A percentile compares a stretch with the other conserved stretches of the same genome.
These are phyloP conservation scores for Brachymystax lenok DNA, from an alignment of 2,797 vertebrate genomes.

Conservation along the genomic window DNA sequence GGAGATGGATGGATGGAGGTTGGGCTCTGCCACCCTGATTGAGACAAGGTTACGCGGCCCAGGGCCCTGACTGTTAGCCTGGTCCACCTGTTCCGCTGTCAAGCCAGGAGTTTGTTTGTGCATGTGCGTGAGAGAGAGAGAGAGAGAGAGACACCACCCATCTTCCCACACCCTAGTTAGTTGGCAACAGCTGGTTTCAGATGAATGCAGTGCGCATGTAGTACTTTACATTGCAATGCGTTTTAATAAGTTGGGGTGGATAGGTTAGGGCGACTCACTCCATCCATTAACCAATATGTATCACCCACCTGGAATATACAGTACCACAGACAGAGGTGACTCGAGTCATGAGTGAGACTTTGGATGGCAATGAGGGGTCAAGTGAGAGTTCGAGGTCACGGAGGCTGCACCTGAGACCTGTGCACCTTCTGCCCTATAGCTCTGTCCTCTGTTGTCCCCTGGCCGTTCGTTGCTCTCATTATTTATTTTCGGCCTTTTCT, in stretches of 20 bases:
- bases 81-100: no score
- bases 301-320: no score
- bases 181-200: no score
- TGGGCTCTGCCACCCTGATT: background rate
- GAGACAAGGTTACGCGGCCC: background rate
- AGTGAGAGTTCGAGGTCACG: background rate
- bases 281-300: background rate
- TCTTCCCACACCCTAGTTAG: no score
- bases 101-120: no score
- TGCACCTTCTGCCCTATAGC: slow-evolving; percentile 68
- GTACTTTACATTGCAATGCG: background rate
- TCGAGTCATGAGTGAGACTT: no score
- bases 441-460: slow-evolving; percentile 22
- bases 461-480: slow-evolving; percentile 61
- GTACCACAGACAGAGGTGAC: no score
- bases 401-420: no score
- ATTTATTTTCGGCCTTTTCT: slow-evolving; percentile 54
- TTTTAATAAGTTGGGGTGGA: background rate
- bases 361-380: background rate
- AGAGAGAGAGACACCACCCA: no score
- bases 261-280: background rate
- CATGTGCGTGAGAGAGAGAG: no score
- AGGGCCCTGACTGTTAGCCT: no score
- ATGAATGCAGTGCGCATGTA: no score
- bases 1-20: background rate